Evolutionary conservation across 1,140 invertebrate genomes (phyloP), one percentile per base, ranked within the genome.

Genomic region (Camponotus floridanus): DNA sequence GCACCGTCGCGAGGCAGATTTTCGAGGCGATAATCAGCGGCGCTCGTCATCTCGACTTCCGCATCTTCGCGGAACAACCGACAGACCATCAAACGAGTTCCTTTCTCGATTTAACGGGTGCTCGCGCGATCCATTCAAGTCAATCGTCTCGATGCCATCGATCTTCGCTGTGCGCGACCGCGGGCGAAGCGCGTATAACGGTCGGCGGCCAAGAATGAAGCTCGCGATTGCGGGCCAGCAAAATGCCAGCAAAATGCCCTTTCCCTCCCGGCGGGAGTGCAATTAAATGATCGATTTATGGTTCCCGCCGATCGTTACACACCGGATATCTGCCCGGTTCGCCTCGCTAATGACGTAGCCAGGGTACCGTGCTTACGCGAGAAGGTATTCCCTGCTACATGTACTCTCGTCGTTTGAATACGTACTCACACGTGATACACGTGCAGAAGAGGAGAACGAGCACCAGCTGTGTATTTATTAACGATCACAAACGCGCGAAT

Each of bases 221-320:
- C 26, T 1, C 26, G 36, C 36, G 67, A 78, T 74, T 79, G 83
- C 76, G 86, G 70, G 85, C 80, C 71, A 67, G 87, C 74, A 88
- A 91, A 88, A 88, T 76, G 85, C 80, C 71, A 67, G 87, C 74
- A 88, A 91, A 88, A 88, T 76, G 51, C 73, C 85, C 78, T 85
- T 86, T 68, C 81, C 74, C 84, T 87, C 88, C 88, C 89, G 65
- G 74, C 90, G 86, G 90, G 87, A 91, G 87, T 18, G 89, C 92
- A 92, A 93, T 93, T 93, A 93, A 93, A 92, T 91, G 93, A 93
- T 92, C 92, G 92, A 93, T 93, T 92, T 93, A 93, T 92, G 91
- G 89, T 91, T 89, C 86, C 87, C 79, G 89, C 87, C 80, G 86
- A 92, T 93, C 89, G 90, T 93, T 91, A 92, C 89, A 91, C 87